Base-by-base conservation (phyloP, 2,888 invertebrate species). In the Agrotis puta region DNA sequence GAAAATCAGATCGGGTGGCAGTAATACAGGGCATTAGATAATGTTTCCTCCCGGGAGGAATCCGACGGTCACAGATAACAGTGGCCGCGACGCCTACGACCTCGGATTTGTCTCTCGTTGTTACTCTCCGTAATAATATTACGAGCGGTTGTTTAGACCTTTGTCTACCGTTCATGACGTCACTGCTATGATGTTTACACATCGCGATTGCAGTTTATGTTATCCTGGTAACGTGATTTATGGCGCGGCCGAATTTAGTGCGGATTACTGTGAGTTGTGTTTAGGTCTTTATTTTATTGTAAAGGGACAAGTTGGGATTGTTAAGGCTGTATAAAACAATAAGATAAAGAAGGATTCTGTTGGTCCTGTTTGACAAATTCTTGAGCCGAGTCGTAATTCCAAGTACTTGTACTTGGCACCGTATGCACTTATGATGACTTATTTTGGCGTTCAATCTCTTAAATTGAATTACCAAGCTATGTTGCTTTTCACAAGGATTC, bases 81-180 rank as follows among this genome's bases (percentile, higher is more conserved):
- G 85, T 82, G 85, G 79, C 85, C 87, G 58, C 70, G 70, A 64
- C 58, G 56, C 81, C 53, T 67, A 85, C 87, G 92, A 91, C 92
- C 92, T 91, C 90, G 88, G 91, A 92, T 92, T 93, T 92, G 92
- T 91, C 90, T 88, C 88, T 77, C 81, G 77, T 83, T 88, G 85
- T 86, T 85, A 86, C 88, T 78, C 80, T 80, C 71, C 78, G 85
- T 87, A 87, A 84, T 89, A 87, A 87, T 88, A 88, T 81, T 86
- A 80, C 74, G 77, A 83, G 79, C 79, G 83, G 82, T 84, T 85
- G 84, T 86, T 85, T 82, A 85, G 83, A 83, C 83, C 86, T 86
- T 87, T 84, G 82, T 85, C 79, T 79, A 72, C 73, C 74, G 78
- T 71, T 77, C 72, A 66, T 80, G 77, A 69, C 74, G 79, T 79